phyloP scores from a whole-genome alignment of 2,888 invertebrate species.

The Dolichopus griseipennis region DNA sequence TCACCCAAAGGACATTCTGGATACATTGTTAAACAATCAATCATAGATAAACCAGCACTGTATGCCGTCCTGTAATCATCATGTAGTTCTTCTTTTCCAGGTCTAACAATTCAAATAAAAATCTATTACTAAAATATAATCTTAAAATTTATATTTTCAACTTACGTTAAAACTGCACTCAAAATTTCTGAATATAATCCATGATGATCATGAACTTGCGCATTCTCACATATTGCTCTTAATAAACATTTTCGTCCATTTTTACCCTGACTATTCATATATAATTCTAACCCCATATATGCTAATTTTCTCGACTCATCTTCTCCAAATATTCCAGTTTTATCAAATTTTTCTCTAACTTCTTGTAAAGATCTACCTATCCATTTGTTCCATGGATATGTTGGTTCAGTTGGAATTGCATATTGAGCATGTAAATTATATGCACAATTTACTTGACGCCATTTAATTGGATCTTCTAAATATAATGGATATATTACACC shows the following conservation, averaged over 20 bases:
- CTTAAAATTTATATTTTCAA: background rate
- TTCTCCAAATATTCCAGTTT: constrained; percentile 22
- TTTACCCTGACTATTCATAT: constrained; percentile 17
- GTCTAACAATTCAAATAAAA: constrained; percentile 19
- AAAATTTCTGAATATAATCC: constrained; percentile 34
- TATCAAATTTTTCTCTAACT: constrained; percentile 21
- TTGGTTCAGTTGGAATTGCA: constrained; percentile 30
- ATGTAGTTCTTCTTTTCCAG: constrained; percentile 41
- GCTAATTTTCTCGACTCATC: constrained; percentile 35
- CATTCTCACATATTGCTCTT: constrained; percentile 38
- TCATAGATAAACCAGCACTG: constrained; percentile 24
- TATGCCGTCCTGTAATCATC: constrained; percentile 50
- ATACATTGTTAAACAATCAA: constrained; percentile 52
- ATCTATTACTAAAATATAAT: constrained; percentile 7
- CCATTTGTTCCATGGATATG: constrained; percentile 38
- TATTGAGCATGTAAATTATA: constrained; percentile 33
- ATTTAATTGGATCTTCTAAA: constrained; percentile 31
- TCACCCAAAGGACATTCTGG: constrained; percentile 50
- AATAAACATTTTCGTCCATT: constrained; percentile 33
- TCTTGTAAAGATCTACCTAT: constrained; percentile 21
- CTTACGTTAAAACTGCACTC: constrained; percentile 34
- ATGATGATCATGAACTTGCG: constrained; percentile 31
- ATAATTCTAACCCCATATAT: constrained; percentile 26
- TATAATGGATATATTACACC: constrained; percentile 30
- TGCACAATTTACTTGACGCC: constrained; percentile 31